phyloP scores from a whole-genome alignment of 2,888 invertebrate genomes.

The Hyppa rectilinea region DNA sequence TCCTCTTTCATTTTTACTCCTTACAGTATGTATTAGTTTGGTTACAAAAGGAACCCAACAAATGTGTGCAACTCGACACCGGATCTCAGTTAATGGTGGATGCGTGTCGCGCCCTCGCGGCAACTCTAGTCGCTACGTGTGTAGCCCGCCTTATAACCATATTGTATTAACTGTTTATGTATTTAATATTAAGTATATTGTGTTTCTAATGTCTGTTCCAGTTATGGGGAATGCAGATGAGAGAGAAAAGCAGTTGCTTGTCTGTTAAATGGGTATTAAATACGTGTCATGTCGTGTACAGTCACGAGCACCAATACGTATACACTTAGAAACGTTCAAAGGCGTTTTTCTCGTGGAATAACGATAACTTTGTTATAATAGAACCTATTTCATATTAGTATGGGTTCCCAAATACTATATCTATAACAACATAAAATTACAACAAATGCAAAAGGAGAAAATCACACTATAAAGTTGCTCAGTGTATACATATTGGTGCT shows the following conservation, averaged over 20 bases:
- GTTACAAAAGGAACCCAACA: slow-evolving; percentile 52
- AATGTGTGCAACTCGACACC: slow-evolving; percentile 74
- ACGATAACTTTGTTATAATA: too few relatives aligned
- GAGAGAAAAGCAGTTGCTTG: not conserved
- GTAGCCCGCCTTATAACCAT: slow-evolving; percentile 47
- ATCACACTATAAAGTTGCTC: too few relatives aligned
- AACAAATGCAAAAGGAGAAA: too few relatives aligned
- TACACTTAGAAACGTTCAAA: too few relatives aligned
- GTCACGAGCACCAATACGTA: too few relatives aligned
- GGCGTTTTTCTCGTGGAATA: too few relatives aligned
- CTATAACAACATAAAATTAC: too few relatives aligned
- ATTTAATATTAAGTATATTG: slow-evolving; percentile 48
- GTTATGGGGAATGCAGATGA: slow-evolving; percentile 8
- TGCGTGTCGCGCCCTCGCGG: slow-evolving; percentile 72
- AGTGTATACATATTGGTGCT: too few relatives aligned
- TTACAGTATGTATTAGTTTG: not conserved
- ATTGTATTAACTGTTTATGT: slow-evolving; percentile 53
- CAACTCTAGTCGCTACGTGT: slow-evolving; percentile 51
- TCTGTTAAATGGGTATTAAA: not conserved
- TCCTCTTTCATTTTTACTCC: not conserved
- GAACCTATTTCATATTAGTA: too few relatives aligned
- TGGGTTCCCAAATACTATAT: too few relatives aligned
- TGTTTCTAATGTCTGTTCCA: slow-evolving; percentile 30
- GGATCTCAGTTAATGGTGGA: slow-evolving; percentile 79
- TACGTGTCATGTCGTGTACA: too few relatives aligned